These are phyloP conservation scores for Dunckerocampus dactyliophorus DNA, from an alignment of 2,113 vertebrate species.

Conservation along the genomic window DNA sequence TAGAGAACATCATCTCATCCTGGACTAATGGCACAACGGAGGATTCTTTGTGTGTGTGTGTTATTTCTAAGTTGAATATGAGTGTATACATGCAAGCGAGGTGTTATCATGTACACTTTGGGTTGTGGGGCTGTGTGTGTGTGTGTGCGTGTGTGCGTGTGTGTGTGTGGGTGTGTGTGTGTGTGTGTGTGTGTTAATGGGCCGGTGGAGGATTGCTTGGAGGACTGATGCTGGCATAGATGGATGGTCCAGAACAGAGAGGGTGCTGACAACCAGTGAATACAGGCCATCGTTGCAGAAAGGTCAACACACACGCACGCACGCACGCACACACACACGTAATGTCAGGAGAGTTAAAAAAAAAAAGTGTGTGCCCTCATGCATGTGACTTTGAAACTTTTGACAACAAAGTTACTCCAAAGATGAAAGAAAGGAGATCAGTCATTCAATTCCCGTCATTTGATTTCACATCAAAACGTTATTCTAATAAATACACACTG, in stretches of 20 bases:
- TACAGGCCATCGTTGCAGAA: constrained; percentile 90
- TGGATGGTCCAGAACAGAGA: constrained; percentile 85
- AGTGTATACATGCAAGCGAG: neutral
- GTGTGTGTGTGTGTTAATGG: constrained; percentile 58
- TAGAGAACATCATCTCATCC: constrained; percentile 76
- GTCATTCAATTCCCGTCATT: too few species aligned
- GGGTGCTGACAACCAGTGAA: constrained; percentile 90
- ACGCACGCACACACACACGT: constrained; percentile 28
- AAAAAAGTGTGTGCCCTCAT: constrained; percentile 35
- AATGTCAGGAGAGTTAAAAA: constrained; percentile 57
- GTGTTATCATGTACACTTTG: neutral
- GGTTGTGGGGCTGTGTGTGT: constrained; percentile 7
- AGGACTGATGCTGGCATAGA: constrained; percentile 95
- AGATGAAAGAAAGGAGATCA: too few species aligned
- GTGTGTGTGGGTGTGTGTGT: constrained; percentile 12
- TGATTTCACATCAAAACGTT: too few species aligned
- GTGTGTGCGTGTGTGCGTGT: constrained; percentile 9
- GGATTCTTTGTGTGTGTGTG: constrained; percentile 65
- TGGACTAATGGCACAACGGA: constrained; percentile 88
- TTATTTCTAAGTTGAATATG: neutral
- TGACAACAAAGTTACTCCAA: constrained; percentile 3
- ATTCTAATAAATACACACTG: too few species aligned
- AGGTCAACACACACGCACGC: constrained; percentile 75
- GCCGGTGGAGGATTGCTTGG: constrained; percentile 77
- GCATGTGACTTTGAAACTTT: constrained; percentile 69